phyloP scores from a whole-genome alignment of 2,797 vertebrate species.

The Lagocephalus sceleratus region DNA sequence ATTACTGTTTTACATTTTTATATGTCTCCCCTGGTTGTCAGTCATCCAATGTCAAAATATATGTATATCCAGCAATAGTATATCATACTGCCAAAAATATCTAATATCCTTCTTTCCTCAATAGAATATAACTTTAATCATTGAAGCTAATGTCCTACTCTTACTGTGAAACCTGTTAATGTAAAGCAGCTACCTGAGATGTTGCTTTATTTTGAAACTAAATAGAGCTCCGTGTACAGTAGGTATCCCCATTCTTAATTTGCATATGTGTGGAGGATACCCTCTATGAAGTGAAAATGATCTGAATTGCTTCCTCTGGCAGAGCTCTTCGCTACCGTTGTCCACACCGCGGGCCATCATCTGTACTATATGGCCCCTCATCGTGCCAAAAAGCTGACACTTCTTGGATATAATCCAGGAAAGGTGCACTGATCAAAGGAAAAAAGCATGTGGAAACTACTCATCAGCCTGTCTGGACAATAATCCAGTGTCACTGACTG shows the following conservation, averaged over 20 bases:
- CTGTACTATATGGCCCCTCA: slow-evolving; percentile 38
- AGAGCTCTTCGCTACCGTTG: slow-evolving; percentile 43
- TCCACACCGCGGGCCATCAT: slow-evolving; percentile 41
- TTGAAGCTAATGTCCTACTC: slow-evolving; percentile 5
- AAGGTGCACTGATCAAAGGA: slow-evolving; percentile 41
- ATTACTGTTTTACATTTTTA: slow-evolving; percentile 45
- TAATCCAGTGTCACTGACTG: slow-evolving; percentile 1
- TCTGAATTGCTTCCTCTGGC: slow-evolving; percentile 68
- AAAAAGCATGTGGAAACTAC: slow-evolving; percentile 45
- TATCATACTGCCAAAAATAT: slow-evolving; percentile 33
- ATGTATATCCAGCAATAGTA: slow-evolving; percentile 34
- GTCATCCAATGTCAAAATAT: slow-evolving; percentile 38
- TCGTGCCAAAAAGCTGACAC: slow-evolving; percentile 60
- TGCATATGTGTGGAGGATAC: slow-evolving; percentile 36
- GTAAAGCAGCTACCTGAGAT: slow-evolving; percentile 1
- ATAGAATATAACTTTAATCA: slow-evolving; percentile 19
- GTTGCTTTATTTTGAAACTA: neutral
- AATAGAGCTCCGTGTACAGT: neutral
- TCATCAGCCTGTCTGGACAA: slow-evolving; percentile 30
- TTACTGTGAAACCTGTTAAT: neutral
- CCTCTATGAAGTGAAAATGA: slow-evolving; percentile 56
- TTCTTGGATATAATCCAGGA: slow-evolving; percentile 57
- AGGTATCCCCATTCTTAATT: slow-evolving; percentile 10
- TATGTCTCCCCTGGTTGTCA: slow-evolving; percentile 40
- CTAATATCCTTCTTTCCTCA: slow-evolving; percentile 21